phyloP scores from a whole-genome alignment of 2,797 vertebrate genomes.

The Merluccius polli region DNA sequence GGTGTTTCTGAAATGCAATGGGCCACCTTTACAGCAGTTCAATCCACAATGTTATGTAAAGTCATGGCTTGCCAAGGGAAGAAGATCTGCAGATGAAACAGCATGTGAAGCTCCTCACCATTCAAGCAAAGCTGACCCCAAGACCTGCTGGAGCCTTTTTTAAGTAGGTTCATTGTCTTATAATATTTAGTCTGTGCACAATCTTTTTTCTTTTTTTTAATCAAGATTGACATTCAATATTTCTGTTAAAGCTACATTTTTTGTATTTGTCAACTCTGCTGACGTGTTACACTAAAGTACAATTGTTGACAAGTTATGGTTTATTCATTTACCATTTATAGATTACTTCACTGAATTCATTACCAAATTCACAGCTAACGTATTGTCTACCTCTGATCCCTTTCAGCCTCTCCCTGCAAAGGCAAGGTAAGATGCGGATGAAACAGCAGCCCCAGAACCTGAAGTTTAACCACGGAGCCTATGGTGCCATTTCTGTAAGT shows the following conservation, averaged over 20 bases:
- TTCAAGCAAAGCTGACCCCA: not conserved
- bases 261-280: too few species aligned
- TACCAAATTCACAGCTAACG: not conserved
- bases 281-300: too few species aligned
- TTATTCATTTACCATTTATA: too few species aligned
- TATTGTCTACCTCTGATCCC: not conserved
- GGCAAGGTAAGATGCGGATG: not conserved
- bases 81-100: not conserved
- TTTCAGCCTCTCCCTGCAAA: not conserved
- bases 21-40: not conserved
- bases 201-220: too few species aligned
- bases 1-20: not conserved
- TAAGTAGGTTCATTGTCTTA: too few species aligned
- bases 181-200: too few species aligned
- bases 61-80: not conserved
- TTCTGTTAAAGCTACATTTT: too few species aligned
- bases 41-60: not conserved
- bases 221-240: too few species aligned
- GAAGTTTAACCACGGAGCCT: not conserved
- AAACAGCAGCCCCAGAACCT: too few species aligned
- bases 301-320: too few species aligned
- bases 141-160: not conserved
- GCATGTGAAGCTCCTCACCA: not conserved
- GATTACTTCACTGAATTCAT: not conserved
- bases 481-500: not conserved